Base-by-base conservation (phyloP, 2,888 invertebrate genomes). In the Dugesia japonica region DNA sequence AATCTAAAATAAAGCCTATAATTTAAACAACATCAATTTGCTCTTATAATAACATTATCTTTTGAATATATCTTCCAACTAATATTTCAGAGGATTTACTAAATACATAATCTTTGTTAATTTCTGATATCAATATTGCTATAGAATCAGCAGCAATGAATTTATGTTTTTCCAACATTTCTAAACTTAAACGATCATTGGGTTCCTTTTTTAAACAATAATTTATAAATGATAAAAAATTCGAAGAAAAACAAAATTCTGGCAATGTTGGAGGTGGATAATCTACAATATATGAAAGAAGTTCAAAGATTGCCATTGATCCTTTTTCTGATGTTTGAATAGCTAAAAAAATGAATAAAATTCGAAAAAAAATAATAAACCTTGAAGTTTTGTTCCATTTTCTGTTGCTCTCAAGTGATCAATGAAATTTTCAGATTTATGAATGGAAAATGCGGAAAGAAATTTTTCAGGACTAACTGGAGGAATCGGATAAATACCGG, bases 401-500 rank as follows among this genome's bases (percentile, higher is more conserved):
- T 56, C 56, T 56, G 56, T 56, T 9, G 56, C 56, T 56, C 1
- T 56, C n/a, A 56, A n/a, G 17, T 56, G 56, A n/a, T 56, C 56
- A 56, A 56, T 56, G 17, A 56, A 56, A 56, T 56, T 56, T 56
- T 56, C 56, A 56, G 4, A 13, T 56, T 56, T 56, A 56, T 56
- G 56, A 20, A 20, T 56, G 4, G 56, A 56, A 56, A 56, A 56
- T 9, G 56, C 56, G 4, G 56, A 56, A 13, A 56, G 56, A 56
- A 56, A 56, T 56, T 56, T 56, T n/a, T 56, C 56, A 1, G 56
- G 56, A 13, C 56, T n/a, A 4, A 56, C 56, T 56, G 56, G 56
- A n/a, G 4, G 56, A 20, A 56, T 56, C 17, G 97, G 97, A 84
- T 94, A 97, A 89, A 93, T 91, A 20, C 97, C 97, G 79, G 97